A percentile compares a stretch with the other conserved stretches of the same genome.
phyloP scores from a whole-genome alignment of 2,888 invertebrate genomes.

The Habrosyne pyritoides region DNA sequence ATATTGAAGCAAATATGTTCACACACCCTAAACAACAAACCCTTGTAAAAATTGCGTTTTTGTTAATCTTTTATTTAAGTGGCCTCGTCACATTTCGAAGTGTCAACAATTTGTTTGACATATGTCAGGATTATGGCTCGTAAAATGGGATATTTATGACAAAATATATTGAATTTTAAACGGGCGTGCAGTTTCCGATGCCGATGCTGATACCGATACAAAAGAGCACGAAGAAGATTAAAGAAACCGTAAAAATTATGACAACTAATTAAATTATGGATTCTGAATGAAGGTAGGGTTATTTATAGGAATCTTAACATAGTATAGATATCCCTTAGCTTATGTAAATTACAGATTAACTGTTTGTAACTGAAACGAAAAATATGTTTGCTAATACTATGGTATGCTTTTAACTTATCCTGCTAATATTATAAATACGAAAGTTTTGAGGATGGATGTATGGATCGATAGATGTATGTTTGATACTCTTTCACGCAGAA shows the following conservation, averaged over 20 bases:
- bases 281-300: slow-evolving; percentile 17
- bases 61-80: slow-evolving; percentile 55
- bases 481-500: too few species aligned
- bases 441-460: too few species aligned
- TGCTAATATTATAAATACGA: too few species aligned
- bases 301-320: slow-evolving; percentile 23
- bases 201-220: slow-evolving; percentile 16
- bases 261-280: slow-evolving; percentile 27
- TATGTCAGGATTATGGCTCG: slow-evolving; percentile 65
- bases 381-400: too few species aligned
- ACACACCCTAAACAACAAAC: not conserved
- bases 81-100: slow-evolving; percentile 57
- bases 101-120: slow-evolving; percentile 78
- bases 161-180: slow-evolving; percentile 69
- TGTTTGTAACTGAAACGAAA: too few species aligned
- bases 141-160: slow-evolving; percentile 68
- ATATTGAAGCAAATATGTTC: not conserved
- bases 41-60: slow-evolving; percentile 7
- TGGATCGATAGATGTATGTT: too few species aligned
- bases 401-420: too few species aligned
- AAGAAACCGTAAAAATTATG: slow-evolving; percentile 30
- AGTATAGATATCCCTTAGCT: slow-evolving; percentile 5
- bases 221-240: slow-evolving; percentile 21
- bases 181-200: slow-evolving; percentile 43
- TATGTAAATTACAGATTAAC: too few species aligned